Conservation (phyloP, 2,113 vertebrate species). For the Lamprotornis superbus region DNA sequence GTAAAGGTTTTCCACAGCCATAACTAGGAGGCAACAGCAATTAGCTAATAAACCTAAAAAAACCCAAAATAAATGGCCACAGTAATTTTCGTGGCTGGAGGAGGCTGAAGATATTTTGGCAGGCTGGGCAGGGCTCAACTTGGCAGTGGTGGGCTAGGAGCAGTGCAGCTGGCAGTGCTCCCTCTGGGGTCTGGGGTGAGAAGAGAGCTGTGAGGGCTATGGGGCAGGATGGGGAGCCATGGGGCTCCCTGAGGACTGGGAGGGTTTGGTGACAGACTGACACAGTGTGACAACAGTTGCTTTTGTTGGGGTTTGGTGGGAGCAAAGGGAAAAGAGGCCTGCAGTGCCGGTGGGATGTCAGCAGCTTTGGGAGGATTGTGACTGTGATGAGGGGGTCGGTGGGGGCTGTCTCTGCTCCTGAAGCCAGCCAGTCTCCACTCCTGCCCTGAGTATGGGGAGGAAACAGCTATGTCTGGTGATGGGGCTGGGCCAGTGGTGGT, state of each 20-base stretch:
- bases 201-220: not conserved
- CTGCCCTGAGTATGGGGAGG: not conserved
- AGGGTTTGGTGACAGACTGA: not conserved
- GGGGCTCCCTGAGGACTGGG: not conserved
- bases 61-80: not conserved
- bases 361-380: not conserved
- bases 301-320: not conserved
- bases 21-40: not conserved
- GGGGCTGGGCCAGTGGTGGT: too few species aligned
- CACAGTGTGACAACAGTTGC: not conserved
- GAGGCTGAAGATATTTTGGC: not conserved
- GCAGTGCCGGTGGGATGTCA: not conserved
- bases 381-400: fast-evolving
- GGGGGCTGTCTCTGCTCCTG: not conserved
- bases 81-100: not conserved
- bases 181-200: not conserved
- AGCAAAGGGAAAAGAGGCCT: not conserved
- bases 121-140: not conserved
- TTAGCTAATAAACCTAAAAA: not conserved
- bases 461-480: not conserved
- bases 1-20: not conserved
- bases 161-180: too few species aligned
- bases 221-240: fast-evolving
- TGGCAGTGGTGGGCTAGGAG: not conserved
- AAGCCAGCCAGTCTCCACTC: not conserved